Evolutionary conservation across 2,888 invertebrate genomes (phyloP).

Genomic region (Pimpla rufipes): DNA sequence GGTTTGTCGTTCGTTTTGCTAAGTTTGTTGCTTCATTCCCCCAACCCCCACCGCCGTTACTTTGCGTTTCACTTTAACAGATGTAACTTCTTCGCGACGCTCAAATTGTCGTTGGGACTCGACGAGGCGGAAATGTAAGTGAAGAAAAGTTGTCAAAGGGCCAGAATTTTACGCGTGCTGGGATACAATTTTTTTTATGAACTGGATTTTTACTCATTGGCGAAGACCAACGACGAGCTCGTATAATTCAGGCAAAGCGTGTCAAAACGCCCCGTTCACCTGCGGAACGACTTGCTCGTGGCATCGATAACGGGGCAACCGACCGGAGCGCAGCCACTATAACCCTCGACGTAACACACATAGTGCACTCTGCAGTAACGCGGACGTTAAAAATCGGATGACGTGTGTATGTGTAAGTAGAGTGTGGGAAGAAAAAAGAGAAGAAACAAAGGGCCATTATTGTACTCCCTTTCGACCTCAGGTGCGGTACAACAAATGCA

Average conservation of each 20-base stretch:
- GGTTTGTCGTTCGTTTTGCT: constrained; percentile 9
- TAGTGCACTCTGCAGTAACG: constrained; percentile 20
- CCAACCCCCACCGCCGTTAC: not conserved
- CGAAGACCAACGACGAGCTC: no score
- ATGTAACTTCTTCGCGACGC: constrained; percentile 8
- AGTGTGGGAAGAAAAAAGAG: not conserved
- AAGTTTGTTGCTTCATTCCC: constrained; percentile 21
- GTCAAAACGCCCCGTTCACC: not conserved
- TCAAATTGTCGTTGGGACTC: not conserved
- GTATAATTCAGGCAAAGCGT: not conserved
- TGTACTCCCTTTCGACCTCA: constrained; percentile 5
- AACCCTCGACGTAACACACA: not conserved
- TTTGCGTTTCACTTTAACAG: not conserved
- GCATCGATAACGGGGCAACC: constrained; percentile 48
- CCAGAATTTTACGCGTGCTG: no score
- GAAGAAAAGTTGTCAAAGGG: no score
- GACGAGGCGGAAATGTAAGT: not conserved
- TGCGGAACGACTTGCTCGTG: constrained; percentile 9
- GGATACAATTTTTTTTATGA: no score
- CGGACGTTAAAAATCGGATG: constrained; percentile 15
- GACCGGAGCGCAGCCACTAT: not conserved
- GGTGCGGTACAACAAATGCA: constrained; percentile 6
- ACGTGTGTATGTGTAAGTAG: constrained; percentile 9
- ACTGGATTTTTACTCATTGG: no score
- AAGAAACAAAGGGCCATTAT: constrained; percentile 11